phyloP scores from a whole-genome alignment of 2,113 vertebrate species.

The Oxyruncus cristatus region DNA sequence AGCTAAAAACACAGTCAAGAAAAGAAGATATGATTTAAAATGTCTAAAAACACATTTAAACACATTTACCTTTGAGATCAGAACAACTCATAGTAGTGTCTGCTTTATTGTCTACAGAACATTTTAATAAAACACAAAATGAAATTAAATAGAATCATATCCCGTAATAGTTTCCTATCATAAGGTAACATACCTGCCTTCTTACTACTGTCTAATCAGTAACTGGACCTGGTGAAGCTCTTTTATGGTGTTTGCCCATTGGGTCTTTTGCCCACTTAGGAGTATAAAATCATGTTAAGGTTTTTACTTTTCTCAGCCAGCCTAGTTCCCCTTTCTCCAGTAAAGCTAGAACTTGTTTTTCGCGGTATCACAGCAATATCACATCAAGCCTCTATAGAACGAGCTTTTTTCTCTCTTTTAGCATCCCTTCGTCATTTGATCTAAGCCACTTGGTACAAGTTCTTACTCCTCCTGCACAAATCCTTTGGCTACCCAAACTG shows the following conservation, averaged over 20 bases:
- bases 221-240: conserved; percentile 2
- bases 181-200: conserved; percentile 7
- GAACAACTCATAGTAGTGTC: background rate
- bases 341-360: background rate
- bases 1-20: background rate
- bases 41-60: background rate
- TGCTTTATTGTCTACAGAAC: background rate
- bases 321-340: background rate
- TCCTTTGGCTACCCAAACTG: background rate
- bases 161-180: conserved; percentile 27
- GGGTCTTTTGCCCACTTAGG: conserved; percentile 20
- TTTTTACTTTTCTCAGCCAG: conserved; percentile 12
- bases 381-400: background rate
- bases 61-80: background rate
- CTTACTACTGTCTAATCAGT: conserved; percentile 40
- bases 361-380: background rate
- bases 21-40: background rate
- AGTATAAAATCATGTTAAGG: conserved; percentile 15
- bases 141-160: conserved; percentile 38
- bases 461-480: background rate
- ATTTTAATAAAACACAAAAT: conserved; percentile 50
- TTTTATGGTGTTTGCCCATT: background rate
- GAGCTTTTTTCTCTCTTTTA: background rate
- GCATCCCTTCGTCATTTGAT: background rate
- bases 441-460: background rate